Evolutionary conservation across 2,113 vertebrate species (phyloP), one percentile per base, ranked within the genome.

Genomic region (Noctilio leporinus): DNA sequence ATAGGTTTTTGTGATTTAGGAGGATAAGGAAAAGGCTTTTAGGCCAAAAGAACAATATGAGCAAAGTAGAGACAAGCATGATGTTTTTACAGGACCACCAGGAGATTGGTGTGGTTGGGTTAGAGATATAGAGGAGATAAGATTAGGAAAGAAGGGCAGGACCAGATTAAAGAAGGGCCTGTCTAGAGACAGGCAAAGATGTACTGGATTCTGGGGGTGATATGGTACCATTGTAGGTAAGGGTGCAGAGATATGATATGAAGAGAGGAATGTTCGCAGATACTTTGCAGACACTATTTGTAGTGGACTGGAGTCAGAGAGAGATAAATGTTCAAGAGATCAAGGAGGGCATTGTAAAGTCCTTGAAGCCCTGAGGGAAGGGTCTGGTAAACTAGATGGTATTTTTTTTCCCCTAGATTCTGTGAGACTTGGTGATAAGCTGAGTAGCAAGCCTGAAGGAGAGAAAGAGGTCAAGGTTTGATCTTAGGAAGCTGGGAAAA

Each of bases 201-300:
- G 75, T 94, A 86, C 77, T 78, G 88, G 59, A 35, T 89, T 96
- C 81, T 92, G 57, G 64, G 93, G 78, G 45, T 75, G 94, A 95
- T 75, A 94, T 11, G 35, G 62, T 10, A 2, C 38, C 35, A 75
- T 87, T 83, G 95, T 96, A 85, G 84, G 81, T 57, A 43, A 8
- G 69, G 11, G 67, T 64, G n/a, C n/a, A 19, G 49, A 93, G 96
- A 95, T 94, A 82, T 7, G 90, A 64, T 88, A 88, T 28, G 53
- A 82, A 80, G 28, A 86, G 45, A 94, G 47, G 87, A 93, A 93
- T 94, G 93, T 82, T 91, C 88, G 62, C 33, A 45, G 80, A 53
- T 90, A 51, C 70, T 62, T 76, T 81, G 24, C 70, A 35, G 65
- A 92, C 38, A 84, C 59, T 92, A 85, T 95, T 96, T 86, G 70